Evolutionary conservation across 2,888 invertebrate genomes (phyloP).

Genomic region (Anthophora plumipes): DNA sequence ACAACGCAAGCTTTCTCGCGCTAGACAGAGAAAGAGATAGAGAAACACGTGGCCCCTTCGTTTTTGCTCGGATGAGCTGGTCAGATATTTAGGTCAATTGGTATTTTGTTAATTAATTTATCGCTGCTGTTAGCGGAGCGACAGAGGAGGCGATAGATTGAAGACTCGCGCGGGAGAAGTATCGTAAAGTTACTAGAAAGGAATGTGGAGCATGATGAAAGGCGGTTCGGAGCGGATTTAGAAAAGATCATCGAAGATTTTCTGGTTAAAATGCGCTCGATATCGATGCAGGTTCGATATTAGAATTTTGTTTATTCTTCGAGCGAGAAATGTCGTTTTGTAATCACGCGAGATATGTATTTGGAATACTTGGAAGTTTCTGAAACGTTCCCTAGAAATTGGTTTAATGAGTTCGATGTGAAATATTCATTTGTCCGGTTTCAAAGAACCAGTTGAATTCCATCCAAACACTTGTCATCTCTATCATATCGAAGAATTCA

Average conservation of each 20-base stretch:
- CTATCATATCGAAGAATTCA: background rate
- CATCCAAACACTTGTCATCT: background rate
- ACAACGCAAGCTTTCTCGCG: conserved; percentile 10
- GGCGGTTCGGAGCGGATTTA: too few species aligned
- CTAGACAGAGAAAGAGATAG: too few species aligned
- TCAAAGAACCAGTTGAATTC: background rate
- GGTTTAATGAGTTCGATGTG: too few species aligned
- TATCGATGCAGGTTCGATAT: background rate
- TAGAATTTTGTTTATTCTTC: too few species aligned
- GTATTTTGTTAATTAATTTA: conserved; percentile 32
- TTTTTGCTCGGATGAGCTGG: conserved; percentile 2
- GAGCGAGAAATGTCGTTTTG: too few species aligned
- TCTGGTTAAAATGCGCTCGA: background rate
- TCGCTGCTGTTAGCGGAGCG: background rate
- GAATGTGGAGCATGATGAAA: background rate
- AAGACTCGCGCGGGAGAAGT: background rate
- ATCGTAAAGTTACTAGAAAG: background rate
- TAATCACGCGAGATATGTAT: too few species aligned
- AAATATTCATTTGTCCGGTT: background rate
- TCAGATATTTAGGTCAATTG: conserved; percentile 28
- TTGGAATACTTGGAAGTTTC: too few species aligned
- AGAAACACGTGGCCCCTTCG: background rate
- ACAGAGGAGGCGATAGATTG: background rate
- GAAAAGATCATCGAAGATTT: too few species aligned
- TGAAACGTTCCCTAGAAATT: too few species aligned